Conservation (phyloP, 1,140 invertebrate species). For the Psilanteris sp. region DNA sequence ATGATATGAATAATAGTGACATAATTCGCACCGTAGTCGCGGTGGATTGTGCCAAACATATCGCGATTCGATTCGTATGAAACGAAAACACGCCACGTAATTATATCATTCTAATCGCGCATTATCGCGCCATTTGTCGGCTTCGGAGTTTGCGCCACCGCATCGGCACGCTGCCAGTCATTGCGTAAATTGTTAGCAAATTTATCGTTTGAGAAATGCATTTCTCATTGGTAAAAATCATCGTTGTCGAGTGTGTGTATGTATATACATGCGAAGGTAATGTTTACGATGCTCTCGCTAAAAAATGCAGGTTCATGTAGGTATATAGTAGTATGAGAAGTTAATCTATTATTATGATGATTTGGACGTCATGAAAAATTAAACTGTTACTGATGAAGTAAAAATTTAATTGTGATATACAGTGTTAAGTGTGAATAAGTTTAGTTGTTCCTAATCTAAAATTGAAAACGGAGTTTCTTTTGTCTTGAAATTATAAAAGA, state of each 20-base stretch:
- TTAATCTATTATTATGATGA: too few species aligned
- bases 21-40: slow-evolving; percentile 36
- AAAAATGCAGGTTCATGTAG: too few species aligned
- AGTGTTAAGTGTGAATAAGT: too few species aligned
- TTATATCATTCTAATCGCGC: slow-evolving; percentile 73
- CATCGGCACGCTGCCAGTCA: slow-evolving; percentile 51
- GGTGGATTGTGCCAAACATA: slow-evolving; percentile 17
- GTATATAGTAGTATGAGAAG: too few species aligned
- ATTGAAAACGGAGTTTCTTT: too few species aligned
- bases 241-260: slow-evolving; percentile 1
- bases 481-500: too few species aligned
- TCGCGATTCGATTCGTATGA: slow-evolving; percentile 56
- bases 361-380: too few species aligned
- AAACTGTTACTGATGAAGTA: too few species aligned
- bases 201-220: slow-evolving; percentile 46
- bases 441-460: too few species aligned
- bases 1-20: slow-evolving; percentile 51
- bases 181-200: slow-evolving; percentile 57
- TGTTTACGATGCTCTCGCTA: too few species aligned
- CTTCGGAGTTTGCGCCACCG: slow-evolving; percentile 51
- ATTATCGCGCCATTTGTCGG: slow-evolving; percentile 75
- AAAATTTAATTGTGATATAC: too few species aligned
- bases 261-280: neutral
- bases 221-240: slow-evolving; percentile 26
- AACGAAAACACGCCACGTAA: slow-evolving; percentile 64